These are phyloP conservation scores for Cyphomyrmex costatus DNA, from an alignment of 1,140 invertebrate genomes.

Conservation along the genomic window DNA sequence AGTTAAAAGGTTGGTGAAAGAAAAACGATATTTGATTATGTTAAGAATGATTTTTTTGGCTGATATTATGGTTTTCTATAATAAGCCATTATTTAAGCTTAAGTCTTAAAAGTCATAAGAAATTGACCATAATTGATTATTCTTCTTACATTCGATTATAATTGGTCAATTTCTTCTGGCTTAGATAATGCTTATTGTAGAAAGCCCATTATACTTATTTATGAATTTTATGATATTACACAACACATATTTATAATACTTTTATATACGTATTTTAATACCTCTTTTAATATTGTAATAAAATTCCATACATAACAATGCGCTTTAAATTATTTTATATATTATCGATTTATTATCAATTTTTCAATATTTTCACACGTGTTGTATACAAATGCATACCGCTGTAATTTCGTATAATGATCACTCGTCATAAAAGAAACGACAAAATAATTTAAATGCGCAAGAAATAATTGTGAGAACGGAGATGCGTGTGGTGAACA, in stretches of 20 bases:
- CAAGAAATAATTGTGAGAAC: slow-evolving; percentile 19
- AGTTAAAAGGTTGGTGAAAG: too few relatives aligned
- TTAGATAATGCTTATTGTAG: too few relatives aligned
- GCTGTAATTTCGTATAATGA: slow-evolving; percentile 65
- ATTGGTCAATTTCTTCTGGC: too few relatives aligned
- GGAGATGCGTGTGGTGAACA: slow-evolving; percentile 5
- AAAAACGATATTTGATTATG: too few relatives aligned
- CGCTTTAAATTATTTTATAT: neutral
- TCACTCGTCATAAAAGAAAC: slow-evolving; percentile 51
- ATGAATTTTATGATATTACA: neutral
- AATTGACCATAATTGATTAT: too few relatives aligned
- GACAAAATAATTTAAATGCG: slow-evolving; percentile 57
- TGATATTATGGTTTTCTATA: too few relatives aligned
- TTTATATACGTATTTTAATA: neutral
- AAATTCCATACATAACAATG: neutral
- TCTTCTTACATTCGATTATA: too few relatives aligned
- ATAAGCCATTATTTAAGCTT: too few relatives aligned
- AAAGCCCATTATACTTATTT: neutral
- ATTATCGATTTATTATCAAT: neutral
- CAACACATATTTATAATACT: neutral
- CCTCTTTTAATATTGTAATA: neutral
- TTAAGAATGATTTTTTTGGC: too few relatives aligned
- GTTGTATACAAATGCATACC: neutral
- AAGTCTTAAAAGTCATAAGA: too few relatives aligned
- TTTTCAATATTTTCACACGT: neutral